Base-by-base conservation (phyloP, 2,113 vertebrate genomes). In the Mugil cephalus region DNA sequence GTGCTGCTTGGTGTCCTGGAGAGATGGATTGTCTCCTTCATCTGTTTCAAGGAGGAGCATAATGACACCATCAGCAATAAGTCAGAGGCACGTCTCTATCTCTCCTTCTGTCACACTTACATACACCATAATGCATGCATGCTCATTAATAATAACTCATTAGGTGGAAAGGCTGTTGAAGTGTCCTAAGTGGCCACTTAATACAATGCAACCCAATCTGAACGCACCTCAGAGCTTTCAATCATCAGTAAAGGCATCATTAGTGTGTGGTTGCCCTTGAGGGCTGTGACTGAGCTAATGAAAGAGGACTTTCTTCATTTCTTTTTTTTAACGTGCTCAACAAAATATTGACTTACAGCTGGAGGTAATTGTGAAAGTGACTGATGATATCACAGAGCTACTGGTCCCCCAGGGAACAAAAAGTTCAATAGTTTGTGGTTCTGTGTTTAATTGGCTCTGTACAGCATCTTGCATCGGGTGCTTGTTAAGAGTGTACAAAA, bases 21-120 rank as follows among this genome's bases (percentile, higher is more conserved):
- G 89, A 42, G 94, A 88, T 53, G 95, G 93, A 82, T 95, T 94
- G 90, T 97, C 94, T 58, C 95, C 88, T 54, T 96, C 97, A 96
- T 96, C 98, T 99, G 93, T 80, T 91, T 92, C 74, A 56, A 86
- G 42, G 58, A n/a, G 65, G 35, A 74, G 38, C 18, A 53, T 24
- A 46, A 69, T 54, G 46, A 50, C 15, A 45, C 54, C 56, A 70
- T 46, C 19, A 77, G 39, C 34, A 10, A 3, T 1, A 13, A 61
- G 12, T 35, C 45, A 53, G 1, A 61, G 46, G 46, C 14, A 45
- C 14, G 13, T 51, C 53, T 62, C 30, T 35, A 13, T 43, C 4
- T 6, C 52, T n/a, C 35, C 18, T 6, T 38, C 36, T 74, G 46
- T 66, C 64, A 74, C 19, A 53, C 19, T 11, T 43, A 53, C 51